Conservation (phyloP, 2,113 vertebrate species). For the Rousettus leschenaultii region DNA sequence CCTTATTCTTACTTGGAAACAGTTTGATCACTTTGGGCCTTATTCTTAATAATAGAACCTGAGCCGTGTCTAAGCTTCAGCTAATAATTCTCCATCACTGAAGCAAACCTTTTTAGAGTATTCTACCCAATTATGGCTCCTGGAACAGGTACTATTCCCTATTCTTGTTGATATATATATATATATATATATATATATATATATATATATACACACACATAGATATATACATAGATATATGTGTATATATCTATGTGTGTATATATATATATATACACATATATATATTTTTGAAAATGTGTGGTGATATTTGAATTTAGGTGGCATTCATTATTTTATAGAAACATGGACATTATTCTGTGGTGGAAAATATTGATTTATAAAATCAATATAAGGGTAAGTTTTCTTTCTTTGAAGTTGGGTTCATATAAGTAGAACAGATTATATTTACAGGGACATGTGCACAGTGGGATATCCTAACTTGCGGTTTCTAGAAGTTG, state of each 20-base stretch:
- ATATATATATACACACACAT: no score
- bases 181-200: neutral
- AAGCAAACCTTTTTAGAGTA: neutral
- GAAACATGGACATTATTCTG: neutral
- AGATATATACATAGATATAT: no score
- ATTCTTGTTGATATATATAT: neutral
- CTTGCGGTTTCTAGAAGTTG: neutral
- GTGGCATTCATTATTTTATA: neutral
- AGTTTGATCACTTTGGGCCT: neutral
- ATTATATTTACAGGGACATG: neutral
- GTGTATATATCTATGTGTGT: no score
- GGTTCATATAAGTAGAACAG: neutral
- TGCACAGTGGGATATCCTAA: neutral
- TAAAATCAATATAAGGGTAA: neutral
- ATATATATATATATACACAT: neutral
- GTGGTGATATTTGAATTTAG: neutral
- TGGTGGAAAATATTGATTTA: neutral
- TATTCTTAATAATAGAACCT: neutral
- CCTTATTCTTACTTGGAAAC: neutral
- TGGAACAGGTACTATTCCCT: neutral
- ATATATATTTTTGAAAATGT: neutral
- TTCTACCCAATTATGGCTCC: neutral
- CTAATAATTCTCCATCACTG: neutral
- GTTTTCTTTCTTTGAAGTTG: neutral
- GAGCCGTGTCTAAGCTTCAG: neutral